Conservation (phyloP, 2,888 invertebrate species). For the Caradrina kadenii region DNA sequence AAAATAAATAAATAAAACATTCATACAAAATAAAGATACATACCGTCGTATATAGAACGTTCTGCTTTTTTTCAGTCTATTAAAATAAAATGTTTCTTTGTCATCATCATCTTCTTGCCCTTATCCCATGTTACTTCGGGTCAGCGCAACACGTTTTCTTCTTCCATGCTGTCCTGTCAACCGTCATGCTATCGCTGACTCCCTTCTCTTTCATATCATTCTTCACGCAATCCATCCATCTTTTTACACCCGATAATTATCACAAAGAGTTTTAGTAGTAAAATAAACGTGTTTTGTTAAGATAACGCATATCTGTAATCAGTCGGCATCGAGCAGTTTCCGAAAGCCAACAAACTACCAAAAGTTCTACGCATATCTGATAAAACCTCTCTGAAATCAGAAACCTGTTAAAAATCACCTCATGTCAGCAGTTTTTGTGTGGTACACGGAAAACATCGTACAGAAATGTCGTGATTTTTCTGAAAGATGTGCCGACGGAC, state of each 20-base stretch:
- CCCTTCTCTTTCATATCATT: no score
- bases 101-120: no score
- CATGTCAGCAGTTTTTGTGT: slow-evolving; percentile 20
- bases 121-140: no score
- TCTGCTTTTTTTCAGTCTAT: no score
- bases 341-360: slow-evolving; percentile 1
- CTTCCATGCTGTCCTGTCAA: no score
- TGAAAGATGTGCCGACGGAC: background rate
- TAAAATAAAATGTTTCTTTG: no score
- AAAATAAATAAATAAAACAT: no score
- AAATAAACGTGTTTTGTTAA: background rate
- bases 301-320: background rate
- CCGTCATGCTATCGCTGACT: no score
- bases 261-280: background rate
- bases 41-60: no score
- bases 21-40: no score
- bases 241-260: background rate
- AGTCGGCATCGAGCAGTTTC: background rate
- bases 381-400: slow-evolving; percentile 13
- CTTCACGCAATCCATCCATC: no score
- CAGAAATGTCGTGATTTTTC: slow-evolving; percentile 19
- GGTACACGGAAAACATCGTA: slow-evolving; percentile 24
- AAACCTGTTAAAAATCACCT: slow-evolving; percentile 12
- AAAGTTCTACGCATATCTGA: background rate
- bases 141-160: no score